Evolutionary conservation across 1,140 invertebrate species (phyloP), one percentile per base, ranked within the genome.

Genomic region (Drosophila melanogaster): DNA sequence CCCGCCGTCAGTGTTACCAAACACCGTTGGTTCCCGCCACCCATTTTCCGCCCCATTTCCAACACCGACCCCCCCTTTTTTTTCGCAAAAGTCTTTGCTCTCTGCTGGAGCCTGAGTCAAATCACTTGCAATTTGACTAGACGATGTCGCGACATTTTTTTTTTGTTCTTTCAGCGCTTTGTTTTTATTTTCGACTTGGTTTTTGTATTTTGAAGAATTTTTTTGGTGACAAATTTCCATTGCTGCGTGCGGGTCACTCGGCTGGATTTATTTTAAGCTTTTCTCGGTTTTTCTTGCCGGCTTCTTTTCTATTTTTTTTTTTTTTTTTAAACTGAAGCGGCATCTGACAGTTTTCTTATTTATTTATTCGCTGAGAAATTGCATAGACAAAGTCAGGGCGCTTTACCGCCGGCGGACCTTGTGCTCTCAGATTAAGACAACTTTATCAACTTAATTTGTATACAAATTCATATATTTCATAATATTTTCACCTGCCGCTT

Each of bases 391-490:
- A 26, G 33, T 12, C 47, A 12, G 0, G 3, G 3, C 1, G 12
- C 6, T 22, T 41, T 40, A 12, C 15, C 35, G 37, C 22, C 40
- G 22, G 51, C 56, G 47, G n/a, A 22, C 62, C 43, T 62, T 33
- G 30, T 14, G 43, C 50, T 41, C 19, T 30, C 41, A 55, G 46
- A 50, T 44, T 56, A 79, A 74, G 62, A 26, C 51, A 79, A 79
- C 62, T 79, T 79, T 80, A 76, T 65, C 78, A 80, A 81, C 78
- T 77, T 81, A 81, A 80, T 80, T 80, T 77, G 74, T 80, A 60
- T 51, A 79, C 15, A 64, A 64, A 65, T 53, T 81, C 59, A 65
- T 71, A 81, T 80, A 65, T 80, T 64, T 70, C 46, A 51, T 43
- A 56, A 49, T 59, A 70, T 61, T 47, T 51, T 41, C 19, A 30